Conservation (phyloP, 2,888 invertebrate species). For the Coelinius sp. region DNA sequence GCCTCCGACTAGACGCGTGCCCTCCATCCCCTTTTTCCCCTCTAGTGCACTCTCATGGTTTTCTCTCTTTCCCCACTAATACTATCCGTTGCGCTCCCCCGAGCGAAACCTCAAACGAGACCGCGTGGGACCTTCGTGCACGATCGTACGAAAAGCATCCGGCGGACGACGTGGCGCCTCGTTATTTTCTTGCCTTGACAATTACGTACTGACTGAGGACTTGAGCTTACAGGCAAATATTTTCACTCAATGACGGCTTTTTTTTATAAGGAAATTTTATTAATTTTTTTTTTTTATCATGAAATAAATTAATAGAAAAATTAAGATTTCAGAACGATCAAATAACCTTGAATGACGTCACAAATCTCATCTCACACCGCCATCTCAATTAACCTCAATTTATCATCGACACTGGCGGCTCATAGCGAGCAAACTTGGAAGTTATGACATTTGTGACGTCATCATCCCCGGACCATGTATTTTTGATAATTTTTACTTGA, state of each 20-base stretch:
- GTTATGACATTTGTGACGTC: too few relatives aligned
- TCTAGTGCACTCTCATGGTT: slow-evolving; percentile 13
- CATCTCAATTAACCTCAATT: too few relatives aligned
- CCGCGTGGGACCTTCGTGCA: slow-evolving; percentile 49
- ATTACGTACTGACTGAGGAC: slow-evolving; percentile 43
- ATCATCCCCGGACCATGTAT: neutral
- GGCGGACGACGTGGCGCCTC: slow-evolving; percentile 48
- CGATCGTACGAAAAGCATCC: slow-evolving; percentile 50
- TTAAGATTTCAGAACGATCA: too few relatives aligned
- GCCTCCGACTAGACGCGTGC: slow-evolving; percentile 42
- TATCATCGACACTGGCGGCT: too few relatives aligned
- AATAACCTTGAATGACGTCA: too few relatives aligned
- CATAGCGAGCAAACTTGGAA: too few relatives aligned
- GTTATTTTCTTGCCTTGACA: slow-evolving; percentile 50
- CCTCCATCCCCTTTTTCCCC: slow-evolving; percentile 33
- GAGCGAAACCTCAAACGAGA: slow-evolving; percentile 53
- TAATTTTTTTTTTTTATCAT: neutral
- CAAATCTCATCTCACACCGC: too few relatives aligned
- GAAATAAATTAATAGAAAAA: too few relatives aligned
- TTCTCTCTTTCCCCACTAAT: slow-evolving; percentile 26
- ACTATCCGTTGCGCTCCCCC: slow-evolving; percentile 36
- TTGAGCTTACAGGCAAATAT: slow-evolving; percentile 27
- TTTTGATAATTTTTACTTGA: neutral
- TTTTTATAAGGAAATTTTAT: neutral
- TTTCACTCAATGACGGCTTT: neutral